A percentile compares a stretch with the other conserved stretches of the same genome.
Evolutionary conservation across 2,888 invertebrate species (phyloP).

Genomic region (Eurytoma adleriae): DNA sequence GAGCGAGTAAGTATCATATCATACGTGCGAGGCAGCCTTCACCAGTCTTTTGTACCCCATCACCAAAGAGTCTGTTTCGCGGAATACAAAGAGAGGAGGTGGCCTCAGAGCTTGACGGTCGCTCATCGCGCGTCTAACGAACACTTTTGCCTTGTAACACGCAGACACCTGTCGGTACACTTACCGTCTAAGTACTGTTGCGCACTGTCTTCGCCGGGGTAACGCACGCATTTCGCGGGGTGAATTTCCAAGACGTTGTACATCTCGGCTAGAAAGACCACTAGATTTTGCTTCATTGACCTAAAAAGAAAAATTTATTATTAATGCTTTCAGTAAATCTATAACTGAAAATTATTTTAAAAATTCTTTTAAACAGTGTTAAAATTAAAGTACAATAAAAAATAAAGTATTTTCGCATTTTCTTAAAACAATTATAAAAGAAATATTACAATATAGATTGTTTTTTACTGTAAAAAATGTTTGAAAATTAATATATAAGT

Average conservation of each 20-base stretch:
- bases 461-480: too few relatives aligned
- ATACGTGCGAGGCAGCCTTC: slow-evolving; percentile 66
- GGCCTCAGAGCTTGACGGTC: not conserved
- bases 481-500: too few relatives aligned
- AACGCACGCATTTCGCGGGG: slow-evolving; percentile 91
- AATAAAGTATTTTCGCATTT: too few relatives aligned
- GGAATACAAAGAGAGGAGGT: slow-evolving; percentile 43
- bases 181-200: slow-evolving; percentile 76
- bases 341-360: too few relatives aligned
- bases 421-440: too few relatives aligned
- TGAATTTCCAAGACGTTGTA: slow-evolving; percentile 96
- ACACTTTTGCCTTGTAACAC: not conserved
- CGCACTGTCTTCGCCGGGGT: slow-evolving; percentile 84
- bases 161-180: slow-evolving; percentile 57
- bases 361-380: too few relatives aligned
- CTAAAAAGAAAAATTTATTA: slow-evolving; percentile 77
- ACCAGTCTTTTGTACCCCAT: slow-evolving; percentile 66
- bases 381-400: too few relatives aligned
- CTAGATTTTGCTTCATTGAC: slow-evolving; percentile 93
- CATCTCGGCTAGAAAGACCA: slow-evolving; percentile 94
- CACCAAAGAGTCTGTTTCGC: slow-evolving; percentile 61
- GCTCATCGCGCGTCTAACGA: not conserved
- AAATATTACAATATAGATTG: too few relatives aligned
- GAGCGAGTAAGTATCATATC: slow-evolving; percentile 59
- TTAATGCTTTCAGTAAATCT: too few relatives aligned